Evolutionary conservation across 1,140 invertebrate genomes (phyloP).

Genomic region (Plodia interpunctella): DNA sequence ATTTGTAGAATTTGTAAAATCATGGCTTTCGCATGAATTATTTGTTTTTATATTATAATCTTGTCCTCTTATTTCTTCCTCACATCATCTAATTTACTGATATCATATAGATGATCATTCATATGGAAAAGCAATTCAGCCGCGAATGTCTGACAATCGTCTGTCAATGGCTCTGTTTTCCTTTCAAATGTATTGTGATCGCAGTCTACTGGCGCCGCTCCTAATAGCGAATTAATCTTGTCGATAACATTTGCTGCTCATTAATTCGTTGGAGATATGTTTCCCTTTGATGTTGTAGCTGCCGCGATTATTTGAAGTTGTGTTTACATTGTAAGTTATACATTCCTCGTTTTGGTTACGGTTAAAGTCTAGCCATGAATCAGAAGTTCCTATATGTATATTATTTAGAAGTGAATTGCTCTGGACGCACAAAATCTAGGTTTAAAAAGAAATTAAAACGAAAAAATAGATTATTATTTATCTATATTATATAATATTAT

Average conservation of each 20-base stretch:
- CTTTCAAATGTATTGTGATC: not conserved
- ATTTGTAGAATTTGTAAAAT: no score
- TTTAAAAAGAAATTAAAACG: no score
- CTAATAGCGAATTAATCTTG: conserved; percentile 5
- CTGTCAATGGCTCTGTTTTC: not conserved
- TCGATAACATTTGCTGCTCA: conserved; percentile 5
- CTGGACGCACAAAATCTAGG: not conserved
- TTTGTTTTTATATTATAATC: no score
- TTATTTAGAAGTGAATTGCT: not conserved
- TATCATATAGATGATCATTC: not conserved
- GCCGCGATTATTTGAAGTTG: not conserved
- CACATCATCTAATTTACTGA: no score
- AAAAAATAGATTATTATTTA: no score
- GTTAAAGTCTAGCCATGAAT: no score
- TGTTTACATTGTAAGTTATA: not conserved
- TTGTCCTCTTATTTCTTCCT: no score
- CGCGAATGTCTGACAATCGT: not conserved
- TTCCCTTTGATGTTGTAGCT: conserved; percentile 1
- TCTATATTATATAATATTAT: no score
- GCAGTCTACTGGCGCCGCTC: not conserved
- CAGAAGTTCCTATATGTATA: not conserved
- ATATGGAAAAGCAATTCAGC: not conserved
- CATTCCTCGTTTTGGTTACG: no score
- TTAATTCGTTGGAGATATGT: not conserved
- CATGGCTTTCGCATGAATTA: no score